Conservation (phyloP, 1,140 invertebrate genomes). For the Drosophila chauvacae region DNA sequence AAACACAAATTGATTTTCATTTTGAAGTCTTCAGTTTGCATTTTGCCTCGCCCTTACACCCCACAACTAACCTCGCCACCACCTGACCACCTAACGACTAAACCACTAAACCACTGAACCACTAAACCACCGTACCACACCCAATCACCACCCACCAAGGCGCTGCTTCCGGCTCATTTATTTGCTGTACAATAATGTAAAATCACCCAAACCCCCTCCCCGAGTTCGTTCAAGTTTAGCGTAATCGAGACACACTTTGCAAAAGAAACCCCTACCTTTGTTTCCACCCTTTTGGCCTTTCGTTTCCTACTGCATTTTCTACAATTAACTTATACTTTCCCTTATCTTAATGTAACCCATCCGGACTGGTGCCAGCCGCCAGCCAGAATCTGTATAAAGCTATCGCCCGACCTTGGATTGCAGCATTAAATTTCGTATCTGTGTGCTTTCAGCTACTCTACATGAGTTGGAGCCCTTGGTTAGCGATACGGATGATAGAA, state of each 20-base stretch:
- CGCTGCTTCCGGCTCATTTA: slow-evolving; percentile 70
- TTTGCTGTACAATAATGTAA: slow-evolving; percentile 70
- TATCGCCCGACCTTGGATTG: slow-evolving; percentile 33
- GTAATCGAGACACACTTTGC: slow-evolving; percentile 70
- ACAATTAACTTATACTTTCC: slow-evolving; percentile 43
- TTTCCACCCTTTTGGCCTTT: slow-evolving; percentile 56
- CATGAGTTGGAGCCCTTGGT: slow-evolving; percentile 92
- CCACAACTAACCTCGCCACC: slow-evolving; percentile 30
- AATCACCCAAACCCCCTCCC: slow-evolving; percentile 39
- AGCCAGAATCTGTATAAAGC: slow-evolving; percentile 39
- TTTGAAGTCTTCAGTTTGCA: slow-evolving; percentile 30
- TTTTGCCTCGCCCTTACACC: slow-evolving; percentile 25
- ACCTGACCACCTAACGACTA: slow-evolving; percentile 28
- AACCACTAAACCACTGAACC: slow-evolving; percentile 37
- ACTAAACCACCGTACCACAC: slow-evolving; percentile 38
- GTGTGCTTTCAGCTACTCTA: slow-evolving; percentile 84
- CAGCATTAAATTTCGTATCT: slow-evolving; percentile 72
- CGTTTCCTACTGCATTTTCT: slow-evolving; percentile 60
- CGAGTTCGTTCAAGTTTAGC: slow-evolving; percentile 60
- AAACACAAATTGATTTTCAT: slow-evolving; percentile 38
- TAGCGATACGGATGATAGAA: slow-evolving; percentile 87
- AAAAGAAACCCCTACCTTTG: slow-evolving; percentile 47
- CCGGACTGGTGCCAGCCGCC: slow-evolving; percentile 38
- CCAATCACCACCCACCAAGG: slow-evolving; percentile 19
- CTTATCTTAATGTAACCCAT: slow-evolving; percentile 56